Conservation (phyloP, 2,113 vertebrate genomes). For the Centrocercus urophasianus region DNA sequence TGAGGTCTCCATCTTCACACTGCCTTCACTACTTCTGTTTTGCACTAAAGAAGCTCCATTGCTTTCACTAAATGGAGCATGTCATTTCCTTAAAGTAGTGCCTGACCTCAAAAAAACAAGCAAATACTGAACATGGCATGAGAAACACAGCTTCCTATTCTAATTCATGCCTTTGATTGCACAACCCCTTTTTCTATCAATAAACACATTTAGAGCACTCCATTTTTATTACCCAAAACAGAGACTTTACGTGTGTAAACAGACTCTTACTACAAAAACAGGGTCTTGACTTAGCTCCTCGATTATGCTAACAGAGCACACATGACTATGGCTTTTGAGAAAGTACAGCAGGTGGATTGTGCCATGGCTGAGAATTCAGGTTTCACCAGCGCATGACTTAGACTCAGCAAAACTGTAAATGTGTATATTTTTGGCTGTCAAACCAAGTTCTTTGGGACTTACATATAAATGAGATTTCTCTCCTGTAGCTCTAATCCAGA, state of each 20-base stretch:
- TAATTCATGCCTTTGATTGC: not conserved
- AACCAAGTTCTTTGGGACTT: not conserved
- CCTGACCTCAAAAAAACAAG: not conserved
- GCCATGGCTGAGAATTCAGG: not conserved
- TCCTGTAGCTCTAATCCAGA: not conserved
- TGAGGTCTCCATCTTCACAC: not conserved
- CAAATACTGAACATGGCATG: not conserved
- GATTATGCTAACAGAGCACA: not conserved
- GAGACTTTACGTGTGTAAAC: not conserved
- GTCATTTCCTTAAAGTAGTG: constrained; percentile 18
- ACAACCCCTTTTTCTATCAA: constrained; percentile 15
- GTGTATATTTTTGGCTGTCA: not conserved
- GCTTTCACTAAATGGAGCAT: constrained; percentile 37
- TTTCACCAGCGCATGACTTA: not conserved
- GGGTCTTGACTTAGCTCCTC: not conserved
- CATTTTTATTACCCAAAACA: not conserved
- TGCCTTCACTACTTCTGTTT: not conserved
- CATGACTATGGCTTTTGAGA: not conserved
- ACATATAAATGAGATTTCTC: not conserved
- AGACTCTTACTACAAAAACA: not conserved
- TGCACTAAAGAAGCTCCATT: constrained; percentile 15
- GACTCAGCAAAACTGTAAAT: not conserved
- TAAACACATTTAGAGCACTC: constrained; percentile 21
- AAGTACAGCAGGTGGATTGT: not conserved
- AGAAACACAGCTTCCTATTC: not conserved